A percentile compares a stretch with the other conserved stretches of the same genome.
phyloP scores from a whole-genome alignment of 2,888 invertebrate genomes.

The Neocrepidodera transversa region DNA sequence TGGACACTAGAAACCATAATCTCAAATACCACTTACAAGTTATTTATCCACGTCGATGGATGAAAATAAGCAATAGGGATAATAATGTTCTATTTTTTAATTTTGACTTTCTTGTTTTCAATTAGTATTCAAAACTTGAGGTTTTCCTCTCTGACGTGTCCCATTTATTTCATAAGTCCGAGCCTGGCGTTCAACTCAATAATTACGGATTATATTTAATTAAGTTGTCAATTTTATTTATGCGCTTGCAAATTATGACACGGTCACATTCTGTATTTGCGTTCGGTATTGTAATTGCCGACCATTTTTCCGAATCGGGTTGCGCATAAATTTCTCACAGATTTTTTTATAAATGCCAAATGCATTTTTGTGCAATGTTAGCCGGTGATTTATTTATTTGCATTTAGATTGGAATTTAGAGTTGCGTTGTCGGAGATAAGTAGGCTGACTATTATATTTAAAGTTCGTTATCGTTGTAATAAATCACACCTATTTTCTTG shows the following conservation, averaged over 20 bases:
- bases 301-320: conserved; percentile 10
- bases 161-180: neutral
- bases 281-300: conserved; percentile 15
- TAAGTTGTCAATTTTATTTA: conserved; percentile 34
- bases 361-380: conserved; percentile 17
- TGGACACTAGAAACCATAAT: no score
- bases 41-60: no score
- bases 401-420: conserved; percentile 9
- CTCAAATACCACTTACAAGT: no score
- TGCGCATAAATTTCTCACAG: conserved; percentile 15
- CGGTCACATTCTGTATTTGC: conserved; percentile 20
- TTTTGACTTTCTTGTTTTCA: no score
- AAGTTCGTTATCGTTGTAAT: conserved; percentile 8
- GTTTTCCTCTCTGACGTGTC: no score
- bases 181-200: neutral
- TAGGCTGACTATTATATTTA: conserved; percentile 15
- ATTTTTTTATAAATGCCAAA: conserved; percentile 1
- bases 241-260: conserved; percentile 14
- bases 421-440: neutral
- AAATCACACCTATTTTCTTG: conserved; percentile 10
- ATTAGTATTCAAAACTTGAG: no score
- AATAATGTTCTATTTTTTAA: no score
- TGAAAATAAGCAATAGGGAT: no score
- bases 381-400: conserved; percentile 23
- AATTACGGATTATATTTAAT: conserved; percentile 29